A percentile compares a stretch with the other conserved stretches of the same genome.
These are phyloP conservation scores for Alauda arvensis DNA, from an alignment of 2,797 vertebrate genomes.

Conservation along the genomic window DNA sequence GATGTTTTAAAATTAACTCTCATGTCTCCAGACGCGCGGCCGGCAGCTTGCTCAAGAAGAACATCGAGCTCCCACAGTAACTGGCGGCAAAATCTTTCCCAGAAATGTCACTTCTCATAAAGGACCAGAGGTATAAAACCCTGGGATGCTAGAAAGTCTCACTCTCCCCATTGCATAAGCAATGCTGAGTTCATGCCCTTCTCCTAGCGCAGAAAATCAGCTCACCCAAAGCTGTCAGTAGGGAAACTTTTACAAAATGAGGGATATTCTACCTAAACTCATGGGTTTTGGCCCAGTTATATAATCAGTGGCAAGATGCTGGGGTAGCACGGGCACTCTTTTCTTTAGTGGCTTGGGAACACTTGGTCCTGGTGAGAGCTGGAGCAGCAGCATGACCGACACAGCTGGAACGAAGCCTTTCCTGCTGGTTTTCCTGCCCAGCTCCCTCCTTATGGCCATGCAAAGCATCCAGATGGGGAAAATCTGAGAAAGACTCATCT, in stretches of 20 bases:
- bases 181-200: not conserved
- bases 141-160: not conserved
- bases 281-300: accelerated
- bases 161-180: not conserved
- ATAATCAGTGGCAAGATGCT: not conserved
- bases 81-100: not conserved
- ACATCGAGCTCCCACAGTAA: not conserved
- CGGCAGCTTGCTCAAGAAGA: not conserved
- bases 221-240: not conserved
- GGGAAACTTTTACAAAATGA: not conserved
- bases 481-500: not conserved
- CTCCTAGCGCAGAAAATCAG: not conserved
- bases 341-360: not conserved
- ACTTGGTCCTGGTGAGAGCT: not conserved
- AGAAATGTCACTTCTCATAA: not conserved
- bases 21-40: not conserved
- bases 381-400: accelerated
- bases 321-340: accelerated
- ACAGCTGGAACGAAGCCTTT: not conserved
- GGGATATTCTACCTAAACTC: not conserved
- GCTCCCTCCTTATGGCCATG: not conserved
- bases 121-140: not conserved
- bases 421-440: not conserved
- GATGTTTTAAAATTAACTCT: slow-evolving; percentile 44
- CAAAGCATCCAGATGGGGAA: not conserved